phyloP scores from a whole-genome alignment of 1,140 invertebrate genomes.

The Hydropsyche tenuis region DNA sequence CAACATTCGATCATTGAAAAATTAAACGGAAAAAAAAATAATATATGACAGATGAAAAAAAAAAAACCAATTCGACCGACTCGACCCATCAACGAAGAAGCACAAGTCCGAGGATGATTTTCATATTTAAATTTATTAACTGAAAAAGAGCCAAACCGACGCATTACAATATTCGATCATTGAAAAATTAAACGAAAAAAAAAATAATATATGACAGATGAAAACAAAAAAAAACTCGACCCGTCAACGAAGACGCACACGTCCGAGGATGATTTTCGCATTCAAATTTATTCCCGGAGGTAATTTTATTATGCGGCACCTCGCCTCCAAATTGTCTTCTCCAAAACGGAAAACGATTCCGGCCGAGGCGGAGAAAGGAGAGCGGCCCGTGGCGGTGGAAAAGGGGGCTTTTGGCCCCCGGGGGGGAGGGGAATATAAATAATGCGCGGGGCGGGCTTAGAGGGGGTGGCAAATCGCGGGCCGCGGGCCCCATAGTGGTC shows the following conservation, averaged over 20 bases:
- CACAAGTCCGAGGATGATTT: conserved; percentile 2
- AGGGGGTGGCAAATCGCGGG: background rate
- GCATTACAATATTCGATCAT: conserved; percentile 46
- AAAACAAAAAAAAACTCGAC: conserved; percentile 43
- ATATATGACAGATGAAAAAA: no score
- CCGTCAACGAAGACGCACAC: conserved; percentile 11
- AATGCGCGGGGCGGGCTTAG: conserved; percentile 29
- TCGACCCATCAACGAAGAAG: no score
- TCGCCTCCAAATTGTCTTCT: conserved; percentile 46
- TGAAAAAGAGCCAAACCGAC: no score
- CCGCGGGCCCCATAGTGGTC: background rate
- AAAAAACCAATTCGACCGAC: no score
- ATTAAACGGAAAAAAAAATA: conserved; percentile 45
- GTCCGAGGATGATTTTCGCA: conserved; percentile 46
- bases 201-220: no score
- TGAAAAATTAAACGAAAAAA: conserved; percentile 47
- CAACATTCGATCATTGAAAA: conserved; percentile 49
- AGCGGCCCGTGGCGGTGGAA: background rate
- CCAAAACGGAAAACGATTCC: conserved; percentile 37
- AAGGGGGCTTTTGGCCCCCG: no score
- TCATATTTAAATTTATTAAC: background rate
- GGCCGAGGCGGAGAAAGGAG: background rate
- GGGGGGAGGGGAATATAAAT: conserved; percentile 15
- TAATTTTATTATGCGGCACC: conserved; percentile 49
- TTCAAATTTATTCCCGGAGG: conserved; percentile 50